Conservation (phyloP, 1,140 invertebrate genomes). For the Anoplophora glabripennis region DNA sequence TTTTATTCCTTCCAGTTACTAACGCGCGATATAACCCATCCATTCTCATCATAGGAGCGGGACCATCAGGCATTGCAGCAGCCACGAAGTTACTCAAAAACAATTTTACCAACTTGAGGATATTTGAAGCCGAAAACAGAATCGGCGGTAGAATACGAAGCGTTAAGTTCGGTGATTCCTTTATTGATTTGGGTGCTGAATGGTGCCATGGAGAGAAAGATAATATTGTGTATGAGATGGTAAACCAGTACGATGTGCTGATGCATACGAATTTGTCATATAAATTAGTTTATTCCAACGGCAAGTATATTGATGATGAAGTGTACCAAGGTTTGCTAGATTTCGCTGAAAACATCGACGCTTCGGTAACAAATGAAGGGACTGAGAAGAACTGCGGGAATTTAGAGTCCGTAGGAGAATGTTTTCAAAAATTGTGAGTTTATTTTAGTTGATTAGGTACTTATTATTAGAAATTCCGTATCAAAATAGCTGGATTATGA, state of each 20-base stretch:
- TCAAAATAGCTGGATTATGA: too few species aligned
- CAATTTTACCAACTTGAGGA: constrained; percentile 54
- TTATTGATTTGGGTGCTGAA: constrained; percentile 78
- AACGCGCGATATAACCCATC: too few species aligned
- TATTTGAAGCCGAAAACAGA: constrained; percentile 69
- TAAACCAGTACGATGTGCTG: constrained; percentile 46
- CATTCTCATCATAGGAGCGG: constrained; percentile 57
- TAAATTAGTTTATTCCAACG: constrained; percentile 1
- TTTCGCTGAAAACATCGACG: background rate
- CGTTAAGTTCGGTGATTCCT: constrained; percentile 56
- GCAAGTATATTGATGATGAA: background rate
- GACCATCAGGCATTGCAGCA: constrained; percentile 58
- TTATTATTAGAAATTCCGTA: too few species aligned
- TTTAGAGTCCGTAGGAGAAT: background rate
- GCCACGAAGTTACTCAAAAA: constrained; percentile 54
- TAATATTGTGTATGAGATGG: constrained; percentile 62
- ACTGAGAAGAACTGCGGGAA: background rate
- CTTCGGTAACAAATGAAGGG: background rate
- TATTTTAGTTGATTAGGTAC: too few species aligned
- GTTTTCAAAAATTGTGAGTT: background rate
- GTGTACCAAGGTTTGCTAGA: constrained; percentile 7
- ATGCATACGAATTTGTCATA: constrained; percentile 48
- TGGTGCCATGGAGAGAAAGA: constrained; percentile 77
- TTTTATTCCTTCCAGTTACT: too few species aligned
- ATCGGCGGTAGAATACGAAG: constrained; percentile 64